Percentiles rank a stretch among this genome's conserved stretches.
These are phyloP conservation scores for Corythornis vintsioides DNA, from an alignment of 2,113 vertebrate species.

Conservation along the genomic window DNA sequence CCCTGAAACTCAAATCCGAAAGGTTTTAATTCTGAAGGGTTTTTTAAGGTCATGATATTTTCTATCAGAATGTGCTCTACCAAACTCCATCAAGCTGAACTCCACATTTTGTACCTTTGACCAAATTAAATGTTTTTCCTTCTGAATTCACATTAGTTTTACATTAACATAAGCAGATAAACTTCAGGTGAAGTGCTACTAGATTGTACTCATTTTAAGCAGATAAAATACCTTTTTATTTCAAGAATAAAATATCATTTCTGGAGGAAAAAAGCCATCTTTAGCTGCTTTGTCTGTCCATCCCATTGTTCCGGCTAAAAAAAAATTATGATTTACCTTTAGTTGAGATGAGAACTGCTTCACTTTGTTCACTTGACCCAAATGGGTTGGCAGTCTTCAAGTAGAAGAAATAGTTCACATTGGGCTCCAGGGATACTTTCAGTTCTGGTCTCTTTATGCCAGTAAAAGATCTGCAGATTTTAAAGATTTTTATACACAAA, in stretches of 20 bases:
- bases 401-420: slow-evolving; percentile 95
- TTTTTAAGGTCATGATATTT: neutral
- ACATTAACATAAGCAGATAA: neutral
- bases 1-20: neutral
- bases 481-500: neutral
- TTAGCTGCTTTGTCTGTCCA: neutral
- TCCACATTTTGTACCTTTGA: neutral
- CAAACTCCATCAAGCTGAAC: neutral
- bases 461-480: slow-evolving; percentile 85
- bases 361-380: slow-evolving; percentile 93
- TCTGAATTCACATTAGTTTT: neutral
- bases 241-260: neutral
- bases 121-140: neutral
- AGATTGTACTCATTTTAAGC: neutral
- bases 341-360: slow-evolving; percentile 93
- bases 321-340: slow-evolving; percentile 80
- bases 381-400: slow-evolving; percentile 88
- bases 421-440: slow-evolving; percentile 88
- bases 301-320: neutral
- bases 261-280: neutral
- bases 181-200: neutral
- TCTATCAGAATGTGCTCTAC: neutral
- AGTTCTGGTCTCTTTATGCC: slow-evolving; percentile 86
- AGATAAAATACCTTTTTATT: neutral
- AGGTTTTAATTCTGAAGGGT: neutral